A percentile compares a stretch with the other conserved stretches of the same genome.
Conservation (phyloP, 2,888 invertebrate species). For the Amphipoea lucens region DNA sequence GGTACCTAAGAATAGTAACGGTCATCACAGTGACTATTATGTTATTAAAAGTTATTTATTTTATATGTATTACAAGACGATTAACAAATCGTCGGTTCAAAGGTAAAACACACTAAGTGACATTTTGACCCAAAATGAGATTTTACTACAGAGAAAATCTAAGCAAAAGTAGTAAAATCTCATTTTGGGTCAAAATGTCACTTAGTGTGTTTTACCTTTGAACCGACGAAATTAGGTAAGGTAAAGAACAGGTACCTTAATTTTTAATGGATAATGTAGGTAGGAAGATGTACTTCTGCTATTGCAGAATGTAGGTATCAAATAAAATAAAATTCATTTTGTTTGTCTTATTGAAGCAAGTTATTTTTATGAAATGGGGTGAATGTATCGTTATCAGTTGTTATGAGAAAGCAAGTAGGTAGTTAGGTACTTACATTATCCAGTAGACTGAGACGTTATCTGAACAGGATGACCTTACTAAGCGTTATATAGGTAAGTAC, state of each 20-base stretch:
- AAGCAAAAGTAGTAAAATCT: too few relatives aligned
- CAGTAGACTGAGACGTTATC: slow-evolving; percentile 7
- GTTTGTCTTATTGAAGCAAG: slow-evolving; percentile 1
- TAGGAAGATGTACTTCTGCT: background rate
- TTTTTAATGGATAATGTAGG: background rate
- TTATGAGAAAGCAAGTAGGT: slow-evolving; percentile 15
- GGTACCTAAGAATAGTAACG: background rate
- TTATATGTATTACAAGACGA: background rate
- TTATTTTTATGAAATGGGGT: slow-evolving; percentile 25
- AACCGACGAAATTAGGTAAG: too few relatives aligned
- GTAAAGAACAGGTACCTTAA: background rate
- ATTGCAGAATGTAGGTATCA: background rate
- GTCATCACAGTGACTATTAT: too few relatives aligned
- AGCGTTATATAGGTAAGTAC: background rate
- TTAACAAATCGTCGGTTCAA: too few relatives aligned
- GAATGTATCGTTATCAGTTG: slow-evolving; percentile 44
- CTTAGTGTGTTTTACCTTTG: too few relatives aligned
- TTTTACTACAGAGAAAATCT: too few relatives aligned
- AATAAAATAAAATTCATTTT: background rate
- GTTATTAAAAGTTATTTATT: background rate
- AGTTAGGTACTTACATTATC: slow-evolving; percentile 6
- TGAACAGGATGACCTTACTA: slow-evolving; percentile 12
- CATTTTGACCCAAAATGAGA: too few relatives aligned
- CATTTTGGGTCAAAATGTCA: too few relatives aligned
- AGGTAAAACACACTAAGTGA: too few relatives aligned